phyloP scores from a whole-genome alignment of 2,797 vertebrate genomes.

The Epinephelus malabaricus region DNA sequence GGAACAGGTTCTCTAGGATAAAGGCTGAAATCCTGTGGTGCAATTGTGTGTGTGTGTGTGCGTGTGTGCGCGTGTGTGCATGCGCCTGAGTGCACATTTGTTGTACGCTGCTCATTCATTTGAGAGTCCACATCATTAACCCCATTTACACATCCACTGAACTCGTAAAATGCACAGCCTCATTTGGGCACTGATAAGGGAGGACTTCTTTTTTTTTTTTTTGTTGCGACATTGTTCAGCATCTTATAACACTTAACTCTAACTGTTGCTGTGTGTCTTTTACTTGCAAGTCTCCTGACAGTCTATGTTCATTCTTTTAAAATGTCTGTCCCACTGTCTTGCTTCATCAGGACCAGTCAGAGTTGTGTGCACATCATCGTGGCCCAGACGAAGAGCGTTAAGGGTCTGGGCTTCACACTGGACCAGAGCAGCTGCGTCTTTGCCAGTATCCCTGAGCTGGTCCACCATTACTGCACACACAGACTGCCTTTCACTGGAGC shows the following conservation, averaged over 20 bases:
- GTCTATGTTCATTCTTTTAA: not conserved
- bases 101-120: conserved; percentile 64
- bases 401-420: conserved; percentile 93
- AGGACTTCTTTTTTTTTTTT: conserved; percentile 4
- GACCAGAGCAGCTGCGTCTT: conserved; percentile 94
- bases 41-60: conserved; percentile 25
- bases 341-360: conserved; percentile 89
- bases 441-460: conserved; percentile 92
- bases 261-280: not conserved
- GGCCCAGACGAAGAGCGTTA: conserved; percentile 94
- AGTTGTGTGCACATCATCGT: conserved; percentile 97
- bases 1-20: conserved; percentile 55
- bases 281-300: not conserved
- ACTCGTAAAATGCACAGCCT: conserved; percentile 51
- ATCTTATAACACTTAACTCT: not conserved
- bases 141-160: conserved; percentile 64
- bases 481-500: conserved; percentile 96
- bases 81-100: conserved; percentile 51
- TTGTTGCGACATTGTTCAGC: not conserved
- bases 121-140: conserved; percentile 73
- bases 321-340: conserved; percentile 23
- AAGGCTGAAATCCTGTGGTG: conserved; percentile 47
- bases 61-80: conserved; percentile 36
- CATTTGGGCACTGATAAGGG: conserved; percentile 43
- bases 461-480: conserved; percentile 92